phyloP scores from a whole-genome alignment of 2,113 vertebrate genomes.

The Campylomormyrus tamandua region DNA sequence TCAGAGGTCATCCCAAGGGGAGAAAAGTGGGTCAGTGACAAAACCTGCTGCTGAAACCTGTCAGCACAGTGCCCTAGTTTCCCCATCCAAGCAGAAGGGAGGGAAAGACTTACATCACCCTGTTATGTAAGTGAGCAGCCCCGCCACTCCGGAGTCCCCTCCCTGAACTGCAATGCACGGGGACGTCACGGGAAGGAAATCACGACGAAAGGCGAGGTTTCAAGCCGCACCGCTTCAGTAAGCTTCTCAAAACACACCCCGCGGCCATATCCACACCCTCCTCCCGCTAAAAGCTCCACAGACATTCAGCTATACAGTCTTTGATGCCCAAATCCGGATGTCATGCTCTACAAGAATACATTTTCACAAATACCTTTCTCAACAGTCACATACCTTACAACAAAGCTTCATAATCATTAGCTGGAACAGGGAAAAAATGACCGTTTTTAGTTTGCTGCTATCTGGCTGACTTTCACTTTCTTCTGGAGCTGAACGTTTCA shows the following conservation, averaged over 20 bases:
- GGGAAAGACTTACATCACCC: constrained; percentile 27
- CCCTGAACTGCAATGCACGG: neutral
- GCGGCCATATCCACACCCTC: neutral
- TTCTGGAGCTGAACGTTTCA: neutral
- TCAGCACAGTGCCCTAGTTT: constrained; percentile 76
- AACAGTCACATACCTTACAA: neutral
- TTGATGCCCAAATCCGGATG: neutral
- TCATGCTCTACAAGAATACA: neutral
- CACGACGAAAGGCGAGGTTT: neutral
- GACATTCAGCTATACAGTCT: neutral
- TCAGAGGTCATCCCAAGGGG: neutral
- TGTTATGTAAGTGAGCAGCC: neutral
- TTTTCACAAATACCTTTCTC: neutral
- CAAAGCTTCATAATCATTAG: neutral
- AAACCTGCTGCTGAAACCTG: constrained; percentile 52
- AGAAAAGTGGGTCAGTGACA: constrained; percentile 67
- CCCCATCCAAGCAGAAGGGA: neutral
- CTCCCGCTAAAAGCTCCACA: neutral
- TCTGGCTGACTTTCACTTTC: neutral
- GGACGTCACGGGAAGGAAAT: neutral
- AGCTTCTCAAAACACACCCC: neutral
- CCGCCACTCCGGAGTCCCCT: neutral
- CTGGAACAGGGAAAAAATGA: neutral
- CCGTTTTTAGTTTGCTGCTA: neutral
- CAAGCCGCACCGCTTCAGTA: neutral